Percentiles rank a stretch among this genome's conserved stretches.
Conservation (phyloP, 2,888 invertebrate genomes). For the Lypha dubia region DNA sequence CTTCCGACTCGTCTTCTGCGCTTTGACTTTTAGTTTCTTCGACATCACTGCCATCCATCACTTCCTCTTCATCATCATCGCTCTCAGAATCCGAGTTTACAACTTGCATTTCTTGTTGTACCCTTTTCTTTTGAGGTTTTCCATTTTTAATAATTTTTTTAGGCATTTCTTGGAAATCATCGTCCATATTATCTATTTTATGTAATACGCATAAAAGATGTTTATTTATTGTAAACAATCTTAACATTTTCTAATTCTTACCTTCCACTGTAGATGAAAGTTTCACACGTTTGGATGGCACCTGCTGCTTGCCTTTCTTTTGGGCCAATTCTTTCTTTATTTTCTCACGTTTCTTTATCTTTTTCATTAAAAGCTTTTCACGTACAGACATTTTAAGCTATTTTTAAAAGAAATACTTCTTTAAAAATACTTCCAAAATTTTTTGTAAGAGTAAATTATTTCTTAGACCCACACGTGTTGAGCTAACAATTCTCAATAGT, state of each 20-base stretch:
- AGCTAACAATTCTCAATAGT: background rate
- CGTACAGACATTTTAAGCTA: conserved; percentile 80
- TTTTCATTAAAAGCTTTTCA: conserved; percentile 89
- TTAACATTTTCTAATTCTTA: conserved; percentile 42
- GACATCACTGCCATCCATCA: conserved; percentile 71
- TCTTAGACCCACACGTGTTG: conserved; percentile 16
- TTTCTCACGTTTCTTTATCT: conserved; percentile 91
- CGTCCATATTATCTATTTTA: conserved; percentile 76
- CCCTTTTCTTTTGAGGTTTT: conserved; percentile 74
- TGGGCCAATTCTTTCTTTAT: conserved; percentile 87
- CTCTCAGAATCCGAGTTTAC: conserved; percentile 78
- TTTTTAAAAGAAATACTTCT: conserved; percentile 11
- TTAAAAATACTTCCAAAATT: background rate
- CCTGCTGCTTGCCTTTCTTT: conserved; percentile 84
- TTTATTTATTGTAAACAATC: too few species aligned
- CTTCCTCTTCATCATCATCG: conserved; percentile 58
- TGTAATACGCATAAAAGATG: background rate
- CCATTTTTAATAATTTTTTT: conserved; percentile 60
- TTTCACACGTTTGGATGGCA: conserved; percentile 28
- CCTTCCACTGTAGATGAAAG: conserved; percentile 62
- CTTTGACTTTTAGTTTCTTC: conserved; percentile 21
- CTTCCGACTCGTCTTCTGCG: conserved; percentile 30
- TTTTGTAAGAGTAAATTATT: conserved; percentile 4
- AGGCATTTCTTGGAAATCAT: conserved; percentile 77
- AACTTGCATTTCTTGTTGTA: conserved; percentile 76